phyloP scores from a whole-genome alignment of 2,797 vertebrate species.

The Fringilla coelebs region DNA sequence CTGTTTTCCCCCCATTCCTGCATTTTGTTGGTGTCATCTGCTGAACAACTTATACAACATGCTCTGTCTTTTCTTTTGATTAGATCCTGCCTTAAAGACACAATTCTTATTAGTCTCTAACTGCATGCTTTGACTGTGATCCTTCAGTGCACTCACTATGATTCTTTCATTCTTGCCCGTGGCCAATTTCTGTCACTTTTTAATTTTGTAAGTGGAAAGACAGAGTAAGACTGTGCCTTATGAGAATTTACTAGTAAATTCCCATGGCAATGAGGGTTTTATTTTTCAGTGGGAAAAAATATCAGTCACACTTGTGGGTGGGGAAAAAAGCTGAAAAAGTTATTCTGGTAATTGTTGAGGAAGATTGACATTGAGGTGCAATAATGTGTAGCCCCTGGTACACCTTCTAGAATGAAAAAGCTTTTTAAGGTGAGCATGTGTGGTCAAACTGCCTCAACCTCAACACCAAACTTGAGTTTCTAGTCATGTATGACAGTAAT shows the following conservation, averaged over 20 bases:
- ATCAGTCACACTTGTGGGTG: neutral
- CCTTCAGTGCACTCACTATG: neutral
- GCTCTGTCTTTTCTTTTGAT: neutral
- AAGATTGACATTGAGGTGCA: neutral
- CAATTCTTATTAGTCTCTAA: neutral
- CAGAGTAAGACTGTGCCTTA: neutral
- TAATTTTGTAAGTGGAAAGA: neutral
- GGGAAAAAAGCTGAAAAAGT: neutral
- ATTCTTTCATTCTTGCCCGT: neutral
- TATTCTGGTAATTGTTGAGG: neutral
- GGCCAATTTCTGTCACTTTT: neutral
- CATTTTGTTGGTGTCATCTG: neutral
- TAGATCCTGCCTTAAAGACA: neutral
- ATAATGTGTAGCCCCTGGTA: neutral
- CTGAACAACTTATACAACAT: neutral
- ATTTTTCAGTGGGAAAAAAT: neutral
- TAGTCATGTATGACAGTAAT: neutral
- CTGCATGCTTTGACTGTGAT: neutral
- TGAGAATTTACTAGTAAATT: neutral
- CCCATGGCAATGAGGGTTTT: neutral
- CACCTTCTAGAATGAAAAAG: neutral
- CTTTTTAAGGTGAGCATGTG: neutral
- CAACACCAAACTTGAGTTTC: neutral
- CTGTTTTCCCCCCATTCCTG: rapidly evolving
- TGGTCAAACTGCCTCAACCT: neutral